Evolutionary conservation across 2,113 vertebrate genomes (phyloP).

Genomic region (Mastomys coucha): DNA sequence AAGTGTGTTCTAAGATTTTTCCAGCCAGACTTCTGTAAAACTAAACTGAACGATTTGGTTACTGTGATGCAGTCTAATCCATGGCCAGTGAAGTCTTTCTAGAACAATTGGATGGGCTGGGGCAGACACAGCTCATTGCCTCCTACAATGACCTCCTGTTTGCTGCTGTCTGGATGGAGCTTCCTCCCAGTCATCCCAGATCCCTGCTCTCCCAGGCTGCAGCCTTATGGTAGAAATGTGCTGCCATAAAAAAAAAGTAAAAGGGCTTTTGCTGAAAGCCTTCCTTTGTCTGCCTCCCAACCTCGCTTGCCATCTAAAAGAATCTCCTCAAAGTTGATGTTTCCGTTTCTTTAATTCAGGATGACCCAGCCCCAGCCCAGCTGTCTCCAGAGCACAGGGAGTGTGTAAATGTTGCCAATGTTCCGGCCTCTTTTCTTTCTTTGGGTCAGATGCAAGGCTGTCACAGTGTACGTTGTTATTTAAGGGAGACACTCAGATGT

Average conservation of each 20-base stretch:
- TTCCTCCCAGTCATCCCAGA: constrained; percentile 66
- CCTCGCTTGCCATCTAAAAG: constrained; percentile 86
- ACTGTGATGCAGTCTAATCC: not conserved
- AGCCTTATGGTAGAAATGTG: constrained; percentile 75
- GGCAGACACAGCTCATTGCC: not conserved
- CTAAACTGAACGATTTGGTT: not conserved
- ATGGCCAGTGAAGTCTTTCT: constrained; percentile 1
- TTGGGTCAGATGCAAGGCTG: constrained; percentile 80
- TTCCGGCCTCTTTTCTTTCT: constrained; percentile 84
- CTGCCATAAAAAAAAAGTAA: constrained; percentile 66
- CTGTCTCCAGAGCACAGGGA: constrained; percentile 86
- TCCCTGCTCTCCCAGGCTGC: constrained; percentile 82
- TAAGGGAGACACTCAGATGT: constrained; percentile 84
- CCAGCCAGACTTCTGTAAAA: not conserved
- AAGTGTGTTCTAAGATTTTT: not conserved
- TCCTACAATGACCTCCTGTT: not conserved
- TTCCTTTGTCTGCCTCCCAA: constrained; percentile 83
- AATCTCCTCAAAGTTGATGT: constrained; percentile 88
- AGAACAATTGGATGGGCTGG: not conserved
- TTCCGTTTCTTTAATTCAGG: constrained; percentile 88
- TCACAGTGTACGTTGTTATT: constrained; percentile 79
- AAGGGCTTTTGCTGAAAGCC: constrained; percentile 85
- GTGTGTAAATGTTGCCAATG: constrained; percentile 85
- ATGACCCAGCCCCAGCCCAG: constrained; percentile 88
- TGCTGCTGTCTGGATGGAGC: not conserved